Evolutionary conservation across 2,888 invertebrate species (phyloP), one percentile per base, ranked within the genome.

Genomic region (Catocala fraxini): DNA sequence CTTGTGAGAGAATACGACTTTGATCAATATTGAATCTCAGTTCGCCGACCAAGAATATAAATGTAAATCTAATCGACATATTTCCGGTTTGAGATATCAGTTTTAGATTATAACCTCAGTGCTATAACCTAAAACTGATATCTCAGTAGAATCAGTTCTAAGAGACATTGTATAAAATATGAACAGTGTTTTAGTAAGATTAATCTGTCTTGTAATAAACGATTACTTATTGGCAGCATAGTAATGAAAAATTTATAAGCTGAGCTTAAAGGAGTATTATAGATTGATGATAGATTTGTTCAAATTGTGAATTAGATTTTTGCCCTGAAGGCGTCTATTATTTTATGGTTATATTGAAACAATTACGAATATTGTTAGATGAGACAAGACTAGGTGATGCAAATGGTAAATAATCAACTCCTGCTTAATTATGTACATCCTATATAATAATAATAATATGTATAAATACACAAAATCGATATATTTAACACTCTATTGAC

Each of bases 21-120:
- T 66, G 64, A 76, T 76, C 73, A 76, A 73, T 71, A 75, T 73
- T 66, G 57, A 48, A 76, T 68, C 59, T 63, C 63, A 61, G 55
- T 68, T 57, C 39, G 57, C 58, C 57, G 48, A 25, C 55, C 60
- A 64, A 72, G 73, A 61, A 72, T 72, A 70, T 72, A 72, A 70
- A 76, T 68, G 63, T 66, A 73, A 73, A 72, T 70, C 56, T 56
- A 43, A 61, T 61, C 49, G 64, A 61, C 59, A 62, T 70, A 64
- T 70, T 65, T 65, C 53, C 53, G 53, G 51, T 47, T 61, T 43
- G 35, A 56, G 57, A 65, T 67, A 57, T 63, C 63, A 62, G 45
- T 63, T 75, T 63, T 13, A 67, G 64, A 65, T 72, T 62, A 57
- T 54, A 53, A 43, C 59, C 60, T n/a, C n/a, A n/a, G n/a, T n/a